Evolutionary conservation across 1,140 invertebrate genomes (phyloP).

Genomic region (Drosophila paulistorum): DNA sequence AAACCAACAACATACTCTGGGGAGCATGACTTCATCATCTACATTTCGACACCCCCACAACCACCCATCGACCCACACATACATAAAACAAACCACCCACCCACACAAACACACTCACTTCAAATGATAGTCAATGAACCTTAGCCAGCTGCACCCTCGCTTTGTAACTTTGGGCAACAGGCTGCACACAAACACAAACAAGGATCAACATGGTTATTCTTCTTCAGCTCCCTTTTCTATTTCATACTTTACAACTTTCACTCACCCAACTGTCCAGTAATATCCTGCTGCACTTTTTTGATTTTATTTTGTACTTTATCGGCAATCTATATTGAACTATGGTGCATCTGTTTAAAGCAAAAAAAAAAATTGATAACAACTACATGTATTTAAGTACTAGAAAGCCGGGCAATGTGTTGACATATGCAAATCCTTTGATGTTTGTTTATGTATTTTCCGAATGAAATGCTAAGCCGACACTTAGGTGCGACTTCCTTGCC

Average conservation of each 20-base stretch:
- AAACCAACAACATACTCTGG: neutral
- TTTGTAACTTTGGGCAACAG: conserved; percentile 12
- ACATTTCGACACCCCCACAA: neutral
- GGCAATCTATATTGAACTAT: conserved; percentile 3
- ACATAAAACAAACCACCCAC: neutral
- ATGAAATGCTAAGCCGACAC: conserved; percentile 35
- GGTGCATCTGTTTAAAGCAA: conserved; percentile 2
- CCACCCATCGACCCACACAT: neutral
- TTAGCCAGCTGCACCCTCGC: conserved; percentile 14
- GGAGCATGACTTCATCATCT: conserved; percentile 27
- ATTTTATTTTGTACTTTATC: conserved; percentile 1
- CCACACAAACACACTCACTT: conserved; percentile 9
- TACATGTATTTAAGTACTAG: neutral
- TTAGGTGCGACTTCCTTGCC: conserved; percentile 41
- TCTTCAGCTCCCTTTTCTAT: neutral
- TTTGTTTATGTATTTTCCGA: neutral
- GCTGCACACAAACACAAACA: conserved; percentile 22
- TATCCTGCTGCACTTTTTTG: neutral
- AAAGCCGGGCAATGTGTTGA: conserved; percentile 9
- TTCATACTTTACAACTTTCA: conserved; percentile 39
- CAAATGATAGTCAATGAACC: conserved; percentile 41
- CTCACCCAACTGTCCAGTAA: conserved; percentile 23
- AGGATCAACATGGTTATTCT: conserved; percentile 12
- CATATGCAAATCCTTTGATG: conserved; percentile 13
- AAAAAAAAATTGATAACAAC: conserved; percentile 1